Evolutionary conservation across 2,888 invertebrate genomes (phyloP).

Genomic region (Meta bourneti): DNA sequence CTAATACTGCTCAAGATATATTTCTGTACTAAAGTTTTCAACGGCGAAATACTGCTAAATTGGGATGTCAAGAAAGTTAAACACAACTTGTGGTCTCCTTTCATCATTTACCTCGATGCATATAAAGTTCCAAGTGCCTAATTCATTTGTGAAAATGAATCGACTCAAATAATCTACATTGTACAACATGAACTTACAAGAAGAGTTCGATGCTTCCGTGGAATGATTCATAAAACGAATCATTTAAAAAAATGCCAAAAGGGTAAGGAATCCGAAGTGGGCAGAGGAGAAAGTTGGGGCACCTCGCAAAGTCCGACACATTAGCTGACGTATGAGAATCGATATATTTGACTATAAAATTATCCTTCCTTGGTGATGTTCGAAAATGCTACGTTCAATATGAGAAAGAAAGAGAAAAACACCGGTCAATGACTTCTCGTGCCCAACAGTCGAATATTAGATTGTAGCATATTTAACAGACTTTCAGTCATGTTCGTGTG

Average conservation of each 20-base stretch:
- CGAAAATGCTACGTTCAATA: not conserved
- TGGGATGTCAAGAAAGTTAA: too few species aligned
- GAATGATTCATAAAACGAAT: not conserved
- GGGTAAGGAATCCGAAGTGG: not conserved
- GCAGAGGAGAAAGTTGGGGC: not conserved
- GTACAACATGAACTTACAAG: too few species aligned
- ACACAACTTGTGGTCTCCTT: too few species aligned
- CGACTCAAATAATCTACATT: too few species aligned
- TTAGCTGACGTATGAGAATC: conserved; percentile 6
- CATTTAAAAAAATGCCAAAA: not conserved
- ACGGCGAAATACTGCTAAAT: too few species aligned
- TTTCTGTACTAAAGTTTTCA: too few species aligned
- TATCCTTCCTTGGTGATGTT: not conserved
- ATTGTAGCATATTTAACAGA: not conserved
- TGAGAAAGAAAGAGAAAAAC: not conserved
- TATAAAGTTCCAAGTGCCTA: too few species aligned
- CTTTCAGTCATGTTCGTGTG: not conserved
- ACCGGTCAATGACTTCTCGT: not conserved
- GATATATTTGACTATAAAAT: conserved; percentile 30
- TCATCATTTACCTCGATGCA: too few species aligned
- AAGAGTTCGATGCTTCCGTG: too few species aligned
- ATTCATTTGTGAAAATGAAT: too few species aligned
- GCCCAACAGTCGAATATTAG: not conserved
- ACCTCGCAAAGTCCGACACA: not conserved
- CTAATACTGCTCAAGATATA: too few species aligned